Evolutionary conservation across 2,888 invertebrate genomes (phyloP), one percentile per base, ranked within the genome.

Genomic region (Tiphia femorata): DNA sequence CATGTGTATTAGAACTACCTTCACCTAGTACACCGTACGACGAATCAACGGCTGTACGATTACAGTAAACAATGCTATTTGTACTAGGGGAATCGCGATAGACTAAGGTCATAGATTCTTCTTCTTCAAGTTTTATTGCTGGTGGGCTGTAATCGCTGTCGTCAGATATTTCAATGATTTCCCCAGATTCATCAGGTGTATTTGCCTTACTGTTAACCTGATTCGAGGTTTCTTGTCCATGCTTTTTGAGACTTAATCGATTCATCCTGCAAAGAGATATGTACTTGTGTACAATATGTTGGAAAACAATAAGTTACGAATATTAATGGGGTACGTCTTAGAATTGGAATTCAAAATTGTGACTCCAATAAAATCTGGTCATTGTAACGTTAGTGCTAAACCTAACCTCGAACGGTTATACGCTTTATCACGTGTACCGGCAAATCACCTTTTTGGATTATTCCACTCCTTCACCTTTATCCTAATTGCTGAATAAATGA

Each of bases 241-340:
- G n/a, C 19, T 49, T n/a, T 40, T 64, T 3, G 52, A 10, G n/a
- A n/a, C 6, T 44, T 3, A 51, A 20, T 12, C 14, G 20, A 10
- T 14, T 55, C 62, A 68, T 64, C 6, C 67, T 68, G 35, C 21
- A 49, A 62, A 35, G 3, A 42, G 3, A 41, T 21, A 35, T 12
- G 7, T 8, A 12, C 4, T 5, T 33, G n/a, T 33, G n/a, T n/a
- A n/a, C n/a, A n/a, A n/a, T n/a, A n/a, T n/a, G n/a, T n/a, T n/a
- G n/a, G n/a, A n/a, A n/a, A n/a, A n/a, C n/a, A n/a, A n/a, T n/a
- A n/a, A n/a, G n/a, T n/a, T n/a, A n/a, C n/a, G n/a, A n/a, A n/a
- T n/a, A n/a, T n/a, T n/a, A n/a, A n/a, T n/a, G n/a, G n/a, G n/a
- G n/a, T n/a, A n/a, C n/a, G n/a, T 49, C 53, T 53, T 40, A 10